phyloP scores from a whole-genome alignment of 2,797 vertebrate genomes.

The Lithobates sylvaticus region DNA sequence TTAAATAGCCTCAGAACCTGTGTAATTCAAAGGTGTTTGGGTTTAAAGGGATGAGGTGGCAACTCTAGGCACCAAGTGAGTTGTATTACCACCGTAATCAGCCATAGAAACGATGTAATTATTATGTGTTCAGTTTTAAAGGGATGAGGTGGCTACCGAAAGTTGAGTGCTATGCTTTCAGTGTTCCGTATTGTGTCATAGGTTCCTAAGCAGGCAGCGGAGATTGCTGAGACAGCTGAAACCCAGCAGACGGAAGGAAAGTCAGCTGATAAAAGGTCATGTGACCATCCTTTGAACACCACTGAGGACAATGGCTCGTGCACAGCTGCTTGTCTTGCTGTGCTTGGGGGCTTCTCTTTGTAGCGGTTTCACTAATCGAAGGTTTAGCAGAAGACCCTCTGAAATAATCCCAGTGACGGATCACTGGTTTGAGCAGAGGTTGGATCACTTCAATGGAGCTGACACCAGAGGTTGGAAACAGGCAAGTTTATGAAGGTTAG shows the following conservation, averaged over 20 bases:
- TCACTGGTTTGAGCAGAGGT: constrained; percentile 76
- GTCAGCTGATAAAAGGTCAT: constrained; percentile 51
- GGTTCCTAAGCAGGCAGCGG: neutral
- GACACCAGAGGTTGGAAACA: constrained; percentile 77
- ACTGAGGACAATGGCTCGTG: constrained; percentile 19
- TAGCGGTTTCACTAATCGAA: neutral
- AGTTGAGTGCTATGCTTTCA: no score
- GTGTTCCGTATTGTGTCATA: no score
- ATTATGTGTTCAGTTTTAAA: no score
- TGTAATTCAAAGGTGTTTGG: no score
- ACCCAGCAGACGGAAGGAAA: neutral
- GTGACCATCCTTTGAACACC: neutral
- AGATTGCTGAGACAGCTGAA: neutral
- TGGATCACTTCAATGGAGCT: constrained; percentile 77
- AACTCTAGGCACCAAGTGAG: no score
- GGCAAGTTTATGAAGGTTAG: constrained; percentile 63
- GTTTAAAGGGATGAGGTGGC: no score
- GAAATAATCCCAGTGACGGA: constrained; percentile 43
- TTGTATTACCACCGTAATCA: no score
- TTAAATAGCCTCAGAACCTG: no score
- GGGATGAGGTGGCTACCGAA: no score
- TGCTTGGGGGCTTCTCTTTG: neutral
- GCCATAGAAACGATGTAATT: no score
- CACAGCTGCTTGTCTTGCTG: neutral
- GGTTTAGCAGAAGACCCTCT: neutral